phyloP scores from a whole-genome alignment of 2,113 vertebrate species.

The Panthera tigris region DNA sequence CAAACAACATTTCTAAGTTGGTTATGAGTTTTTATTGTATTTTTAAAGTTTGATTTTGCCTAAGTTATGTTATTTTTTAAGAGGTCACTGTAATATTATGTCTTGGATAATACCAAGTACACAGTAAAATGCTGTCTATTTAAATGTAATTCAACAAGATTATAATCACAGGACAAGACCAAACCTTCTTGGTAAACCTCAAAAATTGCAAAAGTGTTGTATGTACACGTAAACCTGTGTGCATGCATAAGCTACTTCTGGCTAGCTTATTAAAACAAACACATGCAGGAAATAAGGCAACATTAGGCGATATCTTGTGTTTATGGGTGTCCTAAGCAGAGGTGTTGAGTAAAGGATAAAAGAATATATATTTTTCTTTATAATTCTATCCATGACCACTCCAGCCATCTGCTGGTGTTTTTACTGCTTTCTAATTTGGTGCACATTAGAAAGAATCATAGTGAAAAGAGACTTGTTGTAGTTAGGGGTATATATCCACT shows the following conservation, averaged over 20 bases:
- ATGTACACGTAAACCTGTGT: background rate
- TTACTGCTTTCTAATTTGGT: background rate
- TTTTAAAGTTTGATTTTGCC: slow-evolving; percentile 43
- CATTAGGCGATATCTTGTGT: background rate
- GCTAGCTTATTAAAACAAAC: background rate
- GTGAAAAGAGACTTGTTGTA: background rate
- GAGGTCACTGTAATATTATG: background rate
- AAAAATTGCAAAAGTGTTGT: background rate
- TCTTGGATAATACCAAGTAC: slow-evolving; percentile 22
- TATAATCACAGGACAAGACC: background rate
- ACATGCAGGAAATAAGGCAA: background rate
- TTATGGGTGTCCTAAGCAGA: background rate
- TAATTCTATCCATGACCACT: background rate
- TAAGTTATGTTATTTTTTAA: slow-evolving; percentile 45
- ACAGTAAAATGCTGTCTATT: slow-evolving; percentile 14
- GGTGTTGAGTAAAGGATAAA: background rate
- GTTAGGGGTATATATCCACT: background rate
- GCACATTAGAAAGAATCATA: background rate
- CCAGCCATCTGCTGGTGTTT: slow-evolving; percentile 30
- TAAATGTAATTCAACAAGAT: background rate
- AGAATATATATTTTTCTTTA: slow-evolving; percentile 27
- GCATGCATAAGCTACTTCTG: background rate
- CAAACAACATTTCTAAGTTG: slow-evolving; percentile 28
- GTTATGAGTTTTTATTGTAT: background rate
- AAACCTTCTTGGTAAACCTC: slow-evolving; percentile 10